Conservation (phyloP, 2,113 vertebrate species). For the Ploceus nigricollis region DNA sequence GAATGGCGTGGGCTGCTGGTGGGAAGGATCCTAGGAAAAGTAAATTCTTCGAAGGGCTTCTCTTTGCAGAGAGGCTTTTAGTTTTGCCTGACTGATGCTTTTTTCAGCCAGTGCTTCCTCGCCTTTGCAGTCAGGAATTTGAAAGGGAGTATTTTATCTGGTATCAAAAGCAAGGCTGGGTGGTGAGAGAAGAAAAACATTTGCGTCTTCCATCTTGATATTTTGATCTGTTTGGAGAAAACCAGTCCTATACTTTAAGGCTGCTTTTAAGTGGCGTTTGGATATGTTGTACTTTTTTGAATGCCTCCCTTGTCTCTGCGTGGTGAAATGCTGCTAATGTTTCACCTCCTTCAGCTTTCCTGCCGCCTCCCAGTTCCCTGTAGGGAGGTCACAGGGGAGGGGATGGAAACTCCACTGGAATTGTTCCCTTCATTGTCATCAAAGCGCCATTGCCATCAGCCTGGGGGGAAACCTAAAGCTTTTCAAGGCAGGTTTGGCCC, state of each 20-base stretch:
- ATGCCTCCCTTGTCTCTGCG: not conserved
- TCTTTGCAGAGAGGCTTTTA: not conserved
- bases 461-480: not conserved
- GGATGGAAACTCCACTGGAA: not conserved
- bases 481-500: slow-evolving; percentile 8
- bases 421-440: not conserved
- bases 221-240: not conserved
- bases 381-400: not conserved
- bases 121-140: not conserved
- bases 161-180: not conserved
- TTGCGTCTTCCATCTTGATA: not conserved
- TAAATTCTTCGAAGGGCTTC: slow-evolving; percentile 12
- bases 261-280: not conserved
- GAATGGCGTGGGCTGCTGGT: not conserved
- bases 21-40: not conserved
- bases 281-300: not conserved
- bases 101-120: not conserved
- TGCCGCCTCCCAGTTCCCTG: not conserved
- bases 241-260: not conserved
- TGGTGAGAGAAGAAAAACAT: not conserved
- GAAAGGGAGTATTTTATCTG: not conserved
- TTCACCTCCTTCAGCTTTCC: not conserved
- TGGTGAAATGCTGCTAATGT: not conserved
- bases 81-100: not conserved
- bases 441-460: not conserved